Base-by-base conservation (phyloP, 2,888 invertebrate species). In the Lomographa bimaculata region DNA sequence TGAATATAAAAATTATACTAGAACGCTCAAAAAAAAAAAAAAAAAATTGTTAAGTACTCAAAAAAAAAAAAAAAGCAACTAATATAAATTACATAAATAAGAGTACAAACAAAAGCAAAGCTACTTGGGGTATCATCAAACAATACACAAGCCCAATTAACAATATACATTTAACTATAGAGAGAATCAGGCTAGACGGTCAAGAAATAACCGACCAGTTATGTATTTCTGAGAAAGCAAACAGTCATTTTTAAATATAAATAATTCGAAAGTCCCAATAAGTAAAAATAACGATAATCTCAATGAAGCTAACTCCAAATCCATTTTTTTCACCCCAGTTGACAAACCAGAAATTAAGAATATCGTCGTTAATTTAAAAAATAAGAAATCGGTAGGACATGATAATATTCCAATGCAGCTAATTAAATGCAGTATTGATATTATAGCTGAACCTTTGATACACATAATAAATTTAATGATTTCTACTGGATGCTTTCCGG, bases 81-180 rank as follows among this genome's bases (percentile, higher is more conserved):
- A 24, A 24, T 24, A 24, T 11, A 5, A 24, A 8, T 2, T 24
- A 24, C 5, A 24, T 10, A 10, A n/a, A n/a, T n/a, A n/a, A n/a
- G n/a, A n/a, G n/a, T n/a, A n/a, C n/a, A n/a, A n/a, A n/a, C n/a
- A n/a, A 24, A 24, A 10, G 11, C 6, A 24, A 24, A 10, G 24
- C 24, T 2, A 24, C 24, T 1, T 24, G 24, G 24, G 24, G 24
- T 3, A n/a, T 24, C 3, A 24, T 24, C 2, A 24, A 24, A 11
- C 24, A 24, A 10, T 5, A 24, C n/a, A 10, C 24, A 10, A 8
- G 6, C 6, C 24, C 24, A 24, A 24, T 6, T 24, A 24, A 24
- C n/a, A 10, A 24, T 20, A 24, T 42, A 32, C 34, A 39, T 46
- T 10, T 5, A 1, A 24, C 24, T 4, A 10, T 24, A 2, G 6